Base-by-base conservation (phyloP, 2,113 vertebrate species). In the Isichthys henryi region DNA sequence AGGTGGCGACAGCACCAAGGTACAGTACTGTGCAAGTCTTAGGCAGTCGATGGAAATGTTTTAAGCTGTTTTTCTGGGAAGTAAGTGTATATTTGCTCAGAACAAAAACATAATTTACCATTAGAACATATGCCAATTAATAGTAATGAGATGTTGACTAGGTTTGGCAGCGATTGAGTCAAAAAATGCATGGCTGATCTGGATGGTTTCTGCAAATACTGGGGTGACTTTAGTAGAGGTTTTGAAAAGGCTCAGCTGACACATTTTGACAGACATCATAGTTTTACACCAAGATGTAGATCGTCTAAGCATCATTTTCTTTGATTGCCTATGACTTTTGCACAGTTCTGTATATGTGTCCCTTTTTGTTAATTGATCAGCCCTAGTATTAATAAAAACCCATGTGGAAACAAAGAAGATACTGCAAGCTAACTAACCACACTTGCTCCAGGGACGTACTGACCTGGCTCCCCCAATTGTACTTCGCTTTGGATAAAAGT, bases 351-450 rank as follows among this genome's bases (percentile, higher is more conserved):
- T 66, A 74, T 31, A 15, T 39, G 11, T 48, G 35, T 83, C 43
- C 77, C 66, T 87, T 52, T 82, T 7, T 89, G 48, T 70, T 35
- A 35, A 56, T 35, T 89, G 31, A 53, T 49, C 52, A 85, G 15
- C 23, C 52, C 39, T 27, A 43, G 21, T 86, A 31, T 52, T n/a
- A 39, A 46, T 88, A 80, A 66, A 77, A 90, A 88, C 86, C 87
- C 89, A 10, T 82, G 86, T 88, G 50, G 66, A 10, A 86, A 86
- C 6, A 90, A 88, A 87, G n/a, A 93, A 84, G n/a, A 88, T 88
- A 87, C 82, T 39, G 62, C 56, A n/a, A 84, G 53, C 89, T 49
- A 88, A 70, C 86, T 66, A 66, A 27, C 8, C 1, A 2, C 58
- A 62, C 23, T 17, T 19, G 52, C 53, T 56, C 5, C 53, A 56